Percentiles rank a stretch among this genome's conserved stretches.
phyloP scores from a whole-genome alignment of 2,113 vertebrate genomes.

The Chloroceryle aenea region DNA sequence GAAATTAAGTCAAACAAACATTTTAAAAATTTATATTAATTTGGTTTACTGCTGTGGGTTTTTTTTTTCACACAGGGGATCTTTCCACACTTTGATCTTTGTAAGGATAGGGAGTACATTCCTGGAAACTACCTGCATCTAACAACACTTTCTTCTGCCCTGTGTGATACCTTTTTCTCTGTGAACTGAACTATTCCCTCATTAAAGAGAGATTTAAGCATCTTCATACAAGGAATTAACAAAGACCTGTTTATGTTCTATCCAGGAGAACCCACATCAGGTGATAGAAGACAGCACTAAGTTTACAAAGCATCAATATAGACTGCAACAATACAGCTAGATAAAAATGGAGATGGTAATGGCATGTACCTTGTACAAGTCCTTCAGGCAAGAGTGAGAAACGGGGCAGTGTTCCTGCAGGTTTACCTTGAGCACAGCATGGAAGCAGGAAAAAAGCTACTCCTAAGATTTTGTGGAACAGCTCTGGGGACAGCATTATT shows the following conservation, averaged over 20 bases:
- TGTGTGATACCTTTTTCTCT: not conserved
- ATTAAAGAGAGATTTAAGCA: not conserved
- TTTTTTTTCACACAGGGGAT: not conserved
- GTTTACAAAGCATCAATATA: not conserved
- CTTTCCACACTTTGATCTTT: not conserved
- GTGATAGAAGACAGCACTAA: not conserved
- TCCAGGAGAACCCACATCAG: not conserved
- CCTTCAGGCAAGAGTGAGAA: fast-evolving
- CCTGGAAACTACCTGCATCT: not conserved
- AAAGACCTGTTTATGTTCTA: not conserved
- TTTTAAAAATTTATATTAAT: too few relatives aligned
- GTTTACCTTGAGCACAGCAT: not conserved
- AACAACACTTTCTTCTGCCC: not conserved
- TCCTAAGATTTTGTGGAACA: not conserved
- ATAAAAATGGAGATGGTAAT: not conserved
- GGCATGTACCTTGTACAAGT: not conserved
- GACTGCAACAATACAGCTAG: not conserved
- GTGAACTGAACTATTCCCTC: not conserved
- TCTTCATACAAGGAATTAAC: not conserved
- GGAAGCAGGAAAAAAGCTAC: not conserved
- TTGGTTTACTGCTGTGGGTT: not conserved
- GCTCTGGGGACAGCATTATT: not conserved
- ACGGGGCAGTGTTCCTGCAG: fast-evolving
- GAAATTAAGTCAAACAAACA: too few relatives aligned
- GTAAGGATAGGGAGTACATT: not conserved